Conservation (phyloP, 2,888 invertebrate species). For the Scelioninae gen. 1 region DNA sequence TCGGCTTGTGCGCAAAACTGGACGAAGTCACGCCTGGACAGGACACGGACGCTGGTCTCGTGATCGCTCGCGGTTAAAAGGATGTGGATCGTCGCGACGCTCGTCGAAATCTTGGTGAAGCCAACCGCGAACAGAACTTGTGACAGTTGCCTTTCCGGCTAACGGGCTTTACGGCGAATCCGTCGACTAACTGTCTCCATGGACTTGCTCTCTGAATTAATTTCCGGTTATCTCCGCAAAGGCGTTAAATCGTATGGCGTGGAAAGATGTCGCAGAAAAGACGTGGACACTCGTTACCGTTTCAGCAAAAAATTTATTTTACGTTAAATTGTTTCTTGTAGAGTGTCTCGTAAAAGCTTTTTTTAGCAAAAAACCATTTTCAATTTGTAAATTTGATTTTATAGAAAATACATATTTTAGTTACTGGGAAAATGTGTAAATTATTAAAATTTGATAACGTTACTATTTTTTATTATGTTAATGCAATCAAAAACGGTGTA, state of each 20-base stretch:
- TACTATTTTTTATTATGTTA: too few species aligned
- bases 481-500: too few species aligned
- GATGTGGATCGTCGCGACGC: constrained; percentile 59
- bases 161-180: constrained; percentile 72
- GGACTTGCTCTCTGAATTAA: constrained; percentile 74
- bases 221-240: constrained; percentile 74
- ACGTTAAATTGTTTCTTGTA: too few species aligned
- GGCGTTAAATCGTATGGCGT: constrained; percentile 64
- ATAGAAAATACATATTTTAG: too few species aligned
- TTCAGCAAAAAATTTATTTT: constrained; percentile 27
- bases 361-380: too few species aligned
- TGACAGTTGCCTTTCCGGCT: constrained; percentile 72
- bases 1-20: constrained; percentile 46
- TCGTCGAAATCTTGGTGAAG: constrained; percentile 68
- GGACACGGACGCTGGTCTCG: constrained; percentile 41
- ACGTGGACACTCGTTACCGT: constrained; percentile 39
- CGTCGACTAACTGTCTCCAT: constrained; percentile 73
- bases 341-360: too few species aligned
- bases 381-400: too few species aligned
- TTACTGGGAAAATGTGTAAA: too few species aligned
- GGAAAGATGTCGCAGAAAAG: constrained; percentile 43
- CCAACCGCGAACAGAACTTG: constrained; percentile 70
- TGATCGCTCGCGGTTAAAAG: constrained; percentile 63
- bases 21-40: constrained; percentile 67
- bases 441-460: too few species aligned